Evolutionary conservation across 2,797 vertebrate species (phyloP).

Genomic region (Chaunax sp.): DNA sequence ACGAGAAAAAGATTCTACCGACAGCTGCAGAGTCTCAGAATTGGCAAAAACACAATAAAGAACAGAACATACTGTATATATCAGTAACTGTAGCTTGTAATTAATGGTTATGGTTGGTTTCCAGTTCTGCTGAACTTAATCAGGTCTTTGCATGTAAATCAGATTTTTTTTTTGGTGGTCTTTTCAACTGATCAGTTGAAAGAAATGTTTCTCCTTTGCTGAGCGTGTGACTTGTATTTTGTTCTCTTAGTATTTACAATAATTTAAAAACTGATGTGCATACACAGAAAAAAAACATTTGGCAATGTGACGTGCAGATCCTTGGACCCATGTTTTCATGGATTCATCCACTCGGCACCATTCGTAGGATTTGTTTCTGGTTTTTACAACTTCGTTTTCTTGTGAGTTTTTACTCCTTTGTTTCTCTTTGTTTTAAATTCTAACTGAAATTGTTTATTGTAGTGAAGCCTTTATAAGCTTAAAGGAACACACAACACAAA

Average conservation of each 20-base stretch:
- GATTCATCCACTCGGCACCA: slow-evolving; percentile 67
- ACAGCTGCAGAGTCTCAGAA: background rate
- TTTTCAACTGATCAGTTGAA: slow-evolving; percentile 79
- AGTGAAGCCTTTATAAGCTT: too few species aligned
- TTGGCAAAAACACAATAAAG: background rate
- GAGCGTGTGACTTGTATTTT: slow-evolving; percentile 90
- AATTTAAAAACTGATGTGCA: slow-evolving; percentile 91
- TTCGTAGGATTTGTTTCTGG: slow-evolving; percentile 85
- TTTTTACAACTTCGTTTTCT: slow-evolving; percentile 90
- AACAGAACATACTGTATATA: background rate
- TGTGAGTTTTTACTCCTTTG: slow-evolving; percentile 87
- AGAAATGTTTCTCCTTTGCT: slow-evolving; percentile 86
- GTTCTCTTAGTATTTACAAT: slow-evolving; percentile 91
- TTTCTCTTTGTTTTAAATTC: slow-evolving; percentile 87
- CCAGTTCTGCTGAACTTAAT: too few species aligned
- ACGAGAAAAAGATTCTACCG: background rate
- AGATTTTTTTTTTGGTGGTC: too few species aligned
- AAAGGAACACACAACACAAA: too few species aligned
- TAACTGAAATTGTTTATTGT: slow-evolving; percentile 82
- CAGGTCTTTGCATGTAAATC: too few species aligned
- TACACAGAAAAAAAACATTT: slow-evolving; percentile 71
- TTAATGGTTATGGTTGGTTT: too few species aligned
- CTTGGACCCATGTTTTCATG: slow-evolving; percentile 50
- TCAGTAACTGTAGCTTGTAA: too few species aligned
- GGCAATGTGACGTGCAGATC: slow-evolving; percentile 60